Base-by-base conservation (phyloP, 2,113 vertebrate genomes). In the Tautogolabrus adspersus region DNA sequence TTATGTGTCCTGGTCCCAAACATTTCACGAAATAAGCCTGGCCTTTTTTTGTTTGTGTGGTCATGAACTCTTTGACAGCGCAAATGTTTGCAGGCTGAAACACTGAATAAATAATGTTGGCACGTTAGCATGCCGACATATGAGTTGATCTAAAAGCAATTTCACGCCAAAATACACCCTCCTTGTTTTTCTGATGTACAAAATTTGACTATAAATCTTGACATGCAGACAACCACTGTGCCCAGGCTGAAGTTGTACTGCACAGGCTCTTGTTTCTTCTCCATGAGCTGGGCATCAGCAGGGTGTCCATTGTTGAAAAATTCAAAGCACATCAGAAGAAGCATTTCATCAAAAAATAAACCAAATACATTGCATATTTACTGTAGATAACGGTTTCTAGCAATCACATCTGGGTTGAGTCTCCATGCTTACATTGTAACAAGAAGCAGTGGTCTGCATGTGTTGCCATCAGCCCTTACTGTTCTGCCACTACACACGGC, bases 1-100 rank as follows among this genome's bases (percentile, higher is more conserved):
- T 88, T 84, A 74, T 58, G 37, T 57, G 16, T 49, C 59, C 38
- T 44, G 57, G 46, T 82, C 55, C 76, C 38, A 67, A 72, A 63
- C 62, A 49, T 42, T 59, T 80, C 64, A 58, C 74, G 10, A 54
- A 76, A 42, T 73, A 19, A 58, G 67, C 65, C 15, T 51, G 44
- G 40, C 34, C 34, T 72, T 62, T 79, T 79, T 34, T 72, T 70
- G 47, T 22, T 64, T 70, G 57, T 22, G 66, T 58, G 74, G 34
- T 44, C 40, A 40, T 57, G 37, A 68, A 61, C 21, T 23, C 37
- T 65, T 66, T 76, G 82, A 78, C 26, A 30, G 21, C 40, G 77
- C 30, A 34, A 6, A 34, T 5, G 30, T 34, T 34, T 34, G 30
- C 30, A 34, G 30, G 30, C 30, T 34, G 30, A 34, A 34, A 34